Evolutionary conservation across 2,888 invertebrate species (phyloP), one percentile per base, ranked within the genome.

Genomic region (Limnephilus marmoratus): DNA sequence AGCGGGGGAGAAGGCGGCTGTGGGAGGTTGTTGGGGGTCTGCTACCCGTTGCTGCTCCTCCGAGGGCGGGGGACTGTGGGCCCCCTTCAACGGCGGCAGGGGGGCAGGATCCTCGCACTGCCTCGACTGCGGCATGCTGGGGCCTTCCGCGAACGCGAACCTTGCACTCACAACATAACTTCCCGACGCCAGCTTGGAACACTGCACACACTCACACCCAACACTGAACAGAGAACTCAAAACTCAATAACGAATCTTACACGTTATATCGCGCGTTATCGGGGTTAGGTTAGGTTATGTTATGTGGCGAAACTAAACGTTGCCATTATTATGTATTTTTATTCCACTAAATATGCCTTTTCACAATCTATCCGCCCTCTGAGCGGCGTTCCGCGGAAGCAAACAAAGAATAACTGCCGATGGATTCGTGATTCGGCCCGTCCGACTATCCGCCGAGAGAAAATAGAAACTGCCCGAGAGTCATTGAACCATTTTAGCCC

Each of bases 391-490:
- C 80, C 91, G 53, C 86, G 96, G 96, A 96, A 95, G 96, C 96
- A 96, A 96, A 96, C 96, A 96, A 96, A 96, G 96, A 95, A 96
- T 95, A 95, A 90, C 95, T 95, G 94, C 94, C 94, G 95, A 94
- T 80, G 45, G 88, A 82, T 85, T 53, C 53, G 53, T 81, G 82
- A 85, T 87, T 82, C 92, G 81, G 90, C 83, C 86, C n/a, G 86
- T 45, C 85, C 92, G 68, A 82, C 68, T 68, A 86, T 31, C 90
- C 82, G 37, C 96, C 96, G 95, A 96, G 96, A 96, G 96, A 96
- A 96, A 96, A 96, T 96, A 96, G 96, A 96, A 96, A 96, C 96
- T 95, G 95, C 95, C 95, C 95, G 95, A 95, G 95, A 96, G 96
- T 96, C 96, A 96, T 96, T 96, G 96, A 96, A 96, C 96, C 96